phyloP scores from a whole-genome alignment of 1,140 invertebrate species.

The Bacillus rossius region DNA sequence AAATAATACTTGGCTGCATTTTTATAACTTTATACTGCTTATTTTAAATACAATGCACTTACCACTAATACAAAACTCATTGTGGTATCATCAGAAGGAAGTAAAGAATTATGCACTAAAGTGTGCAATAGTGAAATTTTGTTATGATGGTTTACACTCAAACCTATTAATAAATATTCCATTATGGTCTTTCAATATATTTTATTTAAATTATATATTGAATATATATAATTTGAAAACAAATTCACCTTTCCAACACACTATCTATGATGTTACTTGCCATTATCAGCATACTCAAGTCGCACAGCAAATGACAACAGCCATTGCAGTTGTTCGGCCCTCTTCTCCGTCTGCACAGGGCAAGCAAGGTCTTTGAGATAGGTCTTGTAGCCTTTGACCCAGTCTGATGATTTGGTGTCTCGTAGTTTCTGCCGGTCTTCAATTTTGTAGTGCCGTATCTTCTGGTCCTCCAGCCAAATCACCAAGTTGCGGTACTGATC shows the following conservation, averaged over 20 bases:
- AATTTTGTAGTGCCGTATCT: slow-evolving; percentile 83
- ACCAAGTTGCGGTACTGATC: slow-evolving; percentile 73
- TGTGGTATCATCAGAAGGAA: no score
- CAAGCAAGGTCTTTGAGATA: slow-evolving; percentile 73
- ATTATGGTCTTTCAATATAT: background rate
- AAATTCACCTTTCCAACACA: no score
- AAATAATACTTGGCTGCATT: no score
- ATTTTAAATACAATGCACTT: no score
- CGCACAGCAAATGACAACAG: slow-evolving; percentile 75
- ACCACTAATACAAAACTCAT: no score
- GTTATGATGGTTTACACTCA: no score
- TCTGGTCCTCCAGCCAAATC: slow-evolving; percentile 91
- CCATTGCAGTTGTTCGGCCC: slow-evolving; percentile 73
- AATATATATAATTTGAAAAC: no score
- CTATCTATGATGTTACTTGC: slow-evolving; percentile 47
- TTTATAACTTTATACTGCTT: no score
- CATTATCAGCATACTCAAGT: slow-evolving; percentile 76
- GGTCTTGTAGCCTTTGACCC: slow-evolving; percentile 65
- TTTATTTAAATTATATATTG: background rate
- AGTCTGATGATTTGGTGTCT: slow-evolving; percentile 55
- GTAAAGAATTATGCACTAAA: no score
- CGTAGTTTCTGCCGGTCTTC: slow-evolving; percentile 70
- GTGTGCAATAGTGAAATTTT: no score
- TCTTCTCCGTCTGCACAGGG: slow-evolving; percentile 42
- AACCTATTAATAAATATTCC: no score